Evolutionary conservation across 2,888 invertebrate genomes (phyloP).

Genomic region (Cyclophora punctaria): DNA sequence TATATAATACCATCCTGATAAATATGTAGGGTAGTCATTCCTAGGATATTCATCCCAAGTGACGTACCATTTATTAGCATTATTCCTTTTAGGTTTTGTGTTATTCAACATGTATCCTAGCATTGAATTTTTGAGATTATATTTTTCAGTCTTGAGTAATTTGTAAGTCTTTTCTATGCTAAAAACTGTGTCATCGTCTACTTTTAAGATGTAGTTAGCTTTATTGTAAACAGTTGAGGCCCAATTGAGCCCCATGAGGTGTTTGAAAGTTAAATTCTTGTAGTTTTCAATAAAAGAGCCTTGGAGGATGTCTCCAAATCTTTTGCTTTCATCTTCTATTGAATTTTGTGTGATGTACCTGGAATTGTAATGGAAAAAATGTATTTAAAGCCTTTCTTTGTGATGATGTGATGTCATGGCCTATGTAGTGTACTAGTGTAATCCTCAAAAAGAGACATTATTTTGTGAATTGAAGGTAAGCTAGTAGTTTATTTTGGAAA

Average conservation of each 20-base stretch:
- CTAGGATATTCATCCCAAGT: slow-evolving; percentile 77
- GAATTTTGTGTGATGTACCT: slow-evolving; percentile 71
- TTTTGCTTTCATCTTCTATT: slow-evolving; percentile 75
- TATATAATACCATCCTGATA: slow-evolving; percentile 90
- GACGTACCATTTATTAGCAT: slow-evolving; percentile 88
- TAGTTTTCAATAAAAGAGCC: slow-evolving; percentile 86
- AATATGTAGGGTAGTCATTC: slow-evolving; percentile 80
- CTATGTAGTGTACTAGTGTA: neutral
- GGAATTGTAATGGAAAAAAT: slow-evolving; percentile 18
- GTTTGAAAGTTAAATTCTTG: slow-evolving; percentile 87
- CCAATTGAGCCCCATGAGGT: slow-evolving; percentile 88
- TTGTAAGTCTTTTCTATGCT: slow-evolving; percentile 74
- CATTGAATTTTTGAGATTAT: slow-evolving; percentile 40
- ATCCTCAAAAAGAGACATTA: neutral
- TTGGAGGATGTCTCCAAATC: slow-evolving; percentile 82
- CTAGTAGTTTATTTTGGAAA: too few relatives aligned
- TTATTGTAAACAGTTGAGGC: slow-evolving; percentile 76
- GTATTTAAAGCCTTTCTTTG: neutral
- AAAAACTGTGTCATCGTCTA: slow-evolving; percentile 87
- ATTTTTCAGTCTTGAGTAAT: slow-evolving; percentile 24
- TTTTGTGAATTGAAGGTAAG: too few relatives aligned
- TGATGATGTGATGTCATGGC: too few relatives aligned
- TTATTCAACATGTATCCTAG: slow-evolving; percentile 81
- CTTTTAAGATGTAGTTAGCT: slow-evolving; percentile 81
- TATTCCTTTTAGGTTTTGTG: slow-evolving; percentile 78